Evolutionary conservation across 1,140 invertebrate species (phyloP).

Genomic region (Ridgeia piscesae): DNA sequence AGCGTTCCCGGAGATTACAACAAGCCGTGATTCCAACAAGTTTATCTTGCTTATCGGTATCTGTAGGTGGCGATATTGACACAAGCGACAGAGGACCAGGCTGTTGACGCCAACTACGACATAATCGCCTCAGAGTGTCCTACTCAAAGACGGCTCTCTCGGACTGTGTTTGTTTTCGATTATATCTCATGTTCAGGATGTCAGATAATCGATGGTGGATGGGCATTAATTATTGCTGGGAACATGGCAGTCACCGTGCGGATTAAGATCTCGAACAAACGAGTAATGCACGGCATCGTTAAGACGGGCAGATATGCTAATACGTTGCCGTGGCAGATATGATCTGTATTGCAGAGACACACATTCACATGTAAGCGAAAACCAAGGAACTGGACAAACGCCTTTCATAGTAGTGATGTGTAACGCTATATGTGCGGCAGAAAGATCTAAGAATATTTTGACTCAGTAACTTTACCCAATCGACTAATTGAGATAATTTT

Average conservation of each 20-base stretch:
- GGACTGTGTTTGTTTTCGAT: background rate
- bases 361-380: background rate
- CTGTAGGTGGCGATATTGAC: background rate
- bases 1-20: background rate
- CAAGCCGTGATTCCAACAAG: background rate
- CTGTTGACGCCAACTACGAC: background rate
- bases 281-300: background rate
- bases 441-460: background rate
- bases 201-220: background rate
- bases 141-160: background rate
- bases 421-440: background rate
- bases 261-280: background rate
- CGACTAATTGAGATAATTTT: background rate
- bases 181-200: slow-evolving; percentile 1
- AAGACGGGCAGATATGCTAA: background rate
- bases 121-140: background rate
- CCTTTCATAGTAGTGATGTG: background rate
- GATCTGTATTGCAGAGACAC: background rate
- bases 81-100: background rate
- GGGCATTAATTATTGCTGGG: background rate
- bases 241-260: background rate
- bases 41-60: slow-evolving; percentile 6
- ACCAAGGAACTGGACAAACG: background rate
- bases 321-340: background rate
- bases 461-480: background rate